Base-by-base conservation (phyloP, 1,140 invertebrate species). In the Brachionus koreanus region DNA sequence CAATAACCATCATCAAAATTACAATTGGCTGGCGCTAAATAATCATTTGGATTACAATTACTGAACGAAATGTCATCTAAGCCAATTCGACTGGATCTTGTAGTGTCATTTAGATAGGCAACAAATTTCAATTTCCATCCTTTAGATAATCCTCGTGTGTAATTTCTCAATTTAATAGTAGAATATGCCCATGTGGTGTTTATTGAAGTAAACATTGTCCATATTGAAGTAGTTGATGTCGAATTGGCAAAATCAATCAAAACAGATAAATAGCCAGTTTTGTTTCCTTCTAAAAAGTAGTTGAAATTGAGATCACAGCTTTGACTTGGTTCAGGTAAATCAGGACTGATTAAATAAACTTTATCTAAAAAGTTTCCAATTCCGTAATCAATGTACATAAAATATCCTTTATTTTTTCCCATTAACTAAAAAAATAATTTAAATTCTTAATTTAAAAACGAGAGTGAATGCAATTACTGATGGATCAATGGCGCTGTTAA, bases 401-500 rank as follows among this genome's bases (percentile, higher is more conserved):
- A 87, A 69, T 85, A 83, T 3, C 86, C 86, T 37, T 83, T 42
- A 29, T 43, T 65, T 52, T 84, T 74, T 43, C 42, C 42, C 42
- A 74, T 46, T 16, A 25, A 5, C 42, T 74, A 13, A 46, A 46
- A 43, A 72, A 72, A 19, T 43, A 42, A 9, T n/a, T 29, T 37
- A 37, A 69, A 39, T 19, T 42, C 29, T 33, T n/a, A 35, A 2
- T 65, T 29, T 2, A 33, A 35, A 0, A 65, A n/a, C 1, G 6
- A 29, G 13, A n/a, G 13, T 1, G 13, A 1, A 57, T 4, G 7
- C 5, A 37, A 19, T 16, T 67, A 82, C 33, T 25, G 19, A 6
- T 39, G 57, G 43, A 43, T 46, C 42, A 16, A 37, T 63, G 13
- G 57, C 39, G 1, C 92, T 92, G 37, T 90, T 89, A 63, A 89